Base-by-base conservation (phyloP, 2,113 vertebrate species). In the Notarius quadriscutis region DNA sequence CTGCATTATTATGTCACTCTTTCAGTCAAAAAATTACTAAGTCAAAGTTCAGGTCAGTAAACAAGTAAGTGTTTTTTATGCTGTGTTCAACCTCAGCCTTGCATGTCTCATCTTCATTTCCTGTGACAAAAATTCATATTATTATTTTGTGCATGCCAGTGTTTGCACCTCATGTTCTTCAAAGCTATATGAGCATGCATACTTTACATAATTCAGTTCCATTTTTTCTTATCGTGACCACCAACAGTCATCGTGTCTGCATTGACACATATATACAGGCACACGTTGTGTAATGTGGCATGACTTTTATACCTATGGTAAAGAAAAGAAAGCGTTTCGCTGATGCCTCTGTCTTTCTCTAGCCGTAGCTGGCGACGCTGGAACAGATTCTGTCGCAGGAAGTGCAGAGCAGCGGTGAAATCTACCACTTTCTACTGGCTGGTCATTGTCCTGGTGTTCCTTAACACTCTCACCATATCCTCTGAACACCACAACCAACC, bases 341-440 rank as follows among this genome's bases (percentile, higher is more conserved):
- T 86, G 17, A 84, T 51, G 1, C 30, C 75, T 22, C 7, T 50
- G 2, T 50, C 10, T 87, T 0, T 90, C 79, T 85, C 6, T 93
- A 99, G 98, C 94, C 97, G 98, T 34, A 97, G 97, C 92, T 99
- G 97, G 97, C 96, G 98, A 90, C 97, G 97, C 86, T 99, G 98
- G 98, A 99, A 99, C 94, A 95, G 98, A 74, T 97, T 97, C 91
- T 98, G 94, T 88, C 96, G 98, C 89, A 96, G 98, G 88, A 97
- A 96, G 92, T 99, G 98, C 88, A 95, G 98, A 72, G 96, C 96
- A 74, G 97, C 98, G 0, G 98, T 99, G 91, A 99, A 99, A 93
- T 99, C 98, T 0, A 97, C 98, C 91, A 94, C 96, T 0, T 99
- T 99, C 94, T 99, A 99, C 91, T 99, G 98, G 98, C 96, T 99